Conservation (phyloP, 37 sponge, comb jelly and placozoan species). For the Tethya wilhelma region DNA sequence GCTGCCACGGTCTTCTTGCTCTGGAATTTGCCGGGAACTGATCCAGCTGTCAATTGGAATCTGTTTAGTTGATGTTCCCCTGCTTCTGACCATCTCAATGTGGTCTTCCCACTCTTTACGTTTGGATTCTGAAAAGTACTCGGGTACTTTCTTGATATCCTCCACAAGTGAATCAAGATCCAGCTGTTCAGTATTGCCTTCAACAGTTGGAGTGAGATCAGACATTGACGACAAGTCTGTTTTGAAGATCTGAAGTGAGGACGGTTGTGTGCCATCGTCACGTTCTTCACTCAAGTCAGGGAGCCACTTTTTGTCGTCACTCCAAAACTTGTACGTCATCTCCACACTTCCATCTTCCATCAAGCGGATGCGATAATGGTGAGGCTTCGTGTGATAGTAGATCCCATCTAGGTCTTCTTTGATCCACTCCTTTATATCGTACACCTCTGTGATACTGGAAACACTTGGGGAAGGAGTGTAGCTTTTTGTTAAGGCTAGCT, state of each 20-base stretch:
- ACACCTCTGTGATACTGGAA: neutral
- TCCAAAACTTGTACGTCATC: conserved; percentile 5
- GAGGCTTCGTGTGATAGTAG: conserved; percentile 30
- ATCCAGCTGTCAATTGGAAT: no score
- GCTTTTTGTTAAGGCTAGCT: conserved; percentile 4
- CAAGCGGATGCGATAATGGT: neutral
- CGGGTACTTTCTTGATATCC: no score
- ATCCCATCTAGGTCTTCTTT: conserved; percentile 19
- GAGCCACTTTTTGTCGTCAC: neutral
- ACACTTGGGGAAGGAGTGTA: conserved; percentile 19
- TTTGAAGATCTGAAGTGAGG: no score
- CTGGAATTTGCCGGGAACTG: no score
- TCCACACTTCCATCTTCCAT: conserved; percentile 5
- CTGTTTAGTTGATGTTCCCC: no score
- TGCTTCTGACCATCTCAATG: neutral
- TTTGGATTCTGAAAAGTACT: no score
- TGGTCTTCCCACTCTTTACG: neutral
- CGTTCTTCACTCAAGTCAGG: neutral
- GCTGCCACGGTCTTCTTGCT: no score
- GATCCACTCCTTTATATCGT: conserved; percentile 21
- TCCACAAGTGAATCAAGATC: no score
- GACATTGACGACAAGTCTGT: no score
- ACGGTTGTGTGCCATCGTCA: no score
- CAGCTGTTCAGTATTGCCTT: no score
- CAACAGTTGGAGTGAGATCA: no score